Base-by-base conservation (phyloP, 1,140 invertebrate species). In the Cotesia glomerata region DNA sequence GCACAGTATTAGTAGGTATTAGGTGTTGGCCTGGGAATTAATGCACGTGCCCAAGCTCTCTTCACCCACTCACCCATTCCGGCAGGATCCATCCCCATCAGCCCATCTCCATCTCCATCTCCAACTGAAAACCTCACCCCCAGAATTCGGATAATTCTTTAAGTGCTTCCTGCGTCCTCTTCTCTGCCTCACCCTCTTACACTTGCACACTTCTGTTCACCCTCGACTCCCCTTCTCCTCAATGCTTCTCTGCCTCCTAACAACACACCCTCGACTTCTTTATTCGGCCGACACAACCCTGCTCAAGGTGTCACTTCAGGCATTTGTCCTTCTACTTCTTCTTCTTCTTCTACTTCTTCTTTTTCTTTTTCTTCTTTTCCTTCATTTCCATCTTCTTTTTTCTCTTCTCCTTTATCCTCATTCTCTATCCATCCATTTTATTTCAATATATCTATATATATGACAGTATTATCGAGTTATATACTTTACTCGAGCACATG, bases 61-160 rank as follows among this genome's bases (percentile, higher is more conserved):
- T 45, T 45, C 39, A 11, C 7, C 39, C 39, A 45, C 39, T 11
- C 39, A 45, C 39, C 11, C 11, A 7, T 11, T 11, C 39, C 39
- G 39, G 11, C 39, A 9, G 7, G 39, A 45, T 45, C 39, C 11
- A 45, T 45, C 39, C 39, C 39, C 39, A 45, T 45, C 39, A 45
- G 8, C 39, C 39, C 39, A 45, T 45, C 39, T 45, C 39, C 7
- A 45, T 45, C 39, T 45, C 39, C 39, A 45, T 45, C 39, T 45
- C 39, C 39, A 45, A 45, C 39, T 82, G 78, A 78, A 83, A 75
- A 80, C 81, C 80, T 81, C 82, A 82, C 84, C 81, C 80, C 76
- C 80, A 81, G 82, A 82, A 83, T 85, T 86, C 84, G 82, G 86
- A 87, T 87, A 86, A 87, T 87, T 87, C 86, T 86, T 86, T 87